Percentiles rank a stretch among this genome's conserved stretches.
Conservation (phyloP, 2,888 invertebrate species). For the Plutella xylostella region DNA sequence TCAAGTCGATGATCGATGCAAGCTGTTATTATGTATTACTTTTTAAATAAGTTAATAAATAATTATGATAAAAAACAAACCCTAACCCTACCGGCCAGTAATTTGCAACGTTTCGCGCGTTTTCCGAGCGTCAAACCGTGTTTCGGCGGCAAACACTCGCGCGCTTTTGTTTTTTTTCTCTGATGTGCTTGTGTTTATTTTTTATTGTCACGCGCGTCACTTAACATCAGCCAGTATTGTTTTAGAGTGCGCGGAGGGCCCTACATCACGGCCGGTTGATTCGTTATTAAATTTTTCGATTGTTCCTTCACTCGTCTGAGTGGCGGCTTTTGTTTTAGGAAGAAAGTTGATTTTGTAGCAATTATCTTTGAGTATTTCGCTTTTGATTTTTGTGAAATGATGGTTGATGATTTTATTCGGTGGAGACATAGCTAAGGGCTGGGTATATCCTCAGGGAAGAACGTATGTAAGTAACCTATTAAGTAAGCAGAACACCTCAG, state of each 20-base stretch:
- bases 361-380: background rate
- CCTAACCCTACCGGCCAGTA: slow-evolving; percentile 2
- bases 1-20: too few relatives aligned
- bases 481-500: too few relatives aligned
- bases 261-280: slow-evolving; percentile 6
- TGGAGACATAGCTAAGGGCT: background rate
- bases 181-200: background rate
- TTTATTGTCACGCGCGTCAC: slow-evolving; percentile 7
- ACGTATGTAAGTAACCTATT: too few relatives aligned
- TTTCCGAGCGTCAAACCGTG: background rate
- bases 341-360: background rate
- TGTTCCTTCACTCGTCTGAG: background rate
- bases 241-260: slow-evolving; percentile 4
- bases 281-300: slow-evolving; percentile 7
- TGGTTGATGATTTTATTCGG: background rate
- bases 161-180: slow-evolving; percentile 7
- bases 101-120: slow-evolving; percentile 7
- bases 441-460: too few relatives aligned
- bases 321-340: background rate
- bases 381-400: background rate
- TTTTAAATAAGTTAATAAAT: too few relatives aligned
- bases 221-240: slow-evolving; percentile 4
- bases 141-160: slow-evolving; percentile 3
- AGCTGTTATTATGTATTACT: too few relatives aligned
- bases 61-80: too few relatives aligned